Evolutionary conservation across 2,888 invertebrate species (phyloP).

Genomic region (Neoscelio sp.): DNA sequence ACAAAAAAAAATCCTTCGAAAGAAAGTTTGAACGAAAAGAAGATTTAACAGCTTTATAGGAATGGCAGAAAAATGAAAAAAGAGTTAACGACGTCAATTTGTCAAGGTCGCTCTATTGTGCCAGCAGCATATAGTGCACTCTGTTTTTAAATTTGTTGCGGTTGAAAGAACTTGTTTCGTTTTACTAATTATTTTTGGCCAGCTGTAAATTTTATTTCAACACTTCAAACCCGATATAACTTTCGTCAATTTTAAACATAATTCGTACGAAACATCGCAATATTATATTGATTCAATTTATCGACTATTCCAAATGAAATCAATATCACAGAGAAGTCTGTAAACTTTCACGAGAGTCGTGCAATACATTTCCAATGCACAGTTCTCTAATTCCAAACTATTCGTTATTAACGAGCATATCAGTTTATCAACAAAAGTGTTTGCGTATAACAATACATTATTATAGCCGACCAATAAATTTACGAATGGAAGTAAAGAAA

Average conservation of each 20-base stretch:
- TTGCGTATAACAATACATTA: not conserved
- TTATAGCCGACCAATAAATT: too few species aligned
- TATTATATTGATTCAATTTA: too few species aligned
- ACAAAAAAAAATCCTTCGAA: not conserved
- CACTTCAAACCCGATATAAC: too few species aligned
- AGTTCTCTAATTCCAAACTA: conserved; percentile 14
- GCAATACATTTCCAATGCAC: not conserved
- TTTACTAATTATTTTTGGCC: conserved; percentile 39
- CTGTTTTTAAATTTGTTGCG: conserved; percentile 52
- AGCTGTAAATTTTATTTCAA: too few species aligned
- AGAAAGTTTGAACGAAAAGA: not conserved
- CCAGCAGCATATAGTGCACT: conserved; percentile 43
- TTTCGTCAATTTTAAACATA: too few species aligned
- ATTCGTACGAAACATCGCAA: too few species aligned
- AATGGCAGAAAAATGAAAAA: conserved; percentile 3
- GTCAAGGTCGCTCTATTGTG: conserved; percentile 40
- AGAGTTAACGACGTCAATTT: conserved; percentile 42
- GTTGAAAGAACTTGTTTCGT: conserved; percentile 41
- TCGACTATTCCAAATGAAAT: too few species aligned
- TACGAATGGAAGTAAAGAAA: too few species aligned
- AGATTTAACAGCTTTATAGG: conserved; percentile 4
- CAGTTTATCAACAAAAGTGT: conserved; percentile 11
- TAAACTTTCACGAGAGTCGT: conserved; percentile 6
- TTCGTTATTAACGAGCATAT: not conserved
- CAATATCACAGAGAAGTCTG: not conserved